A percentile compares a stretch with the other conserved stretches of the same genome.
These are phyloP conservation scores for Prunella strophiata DNA, from an alignment of 2,797 vertebrate species.

Conservation along the genomic window DNA sequence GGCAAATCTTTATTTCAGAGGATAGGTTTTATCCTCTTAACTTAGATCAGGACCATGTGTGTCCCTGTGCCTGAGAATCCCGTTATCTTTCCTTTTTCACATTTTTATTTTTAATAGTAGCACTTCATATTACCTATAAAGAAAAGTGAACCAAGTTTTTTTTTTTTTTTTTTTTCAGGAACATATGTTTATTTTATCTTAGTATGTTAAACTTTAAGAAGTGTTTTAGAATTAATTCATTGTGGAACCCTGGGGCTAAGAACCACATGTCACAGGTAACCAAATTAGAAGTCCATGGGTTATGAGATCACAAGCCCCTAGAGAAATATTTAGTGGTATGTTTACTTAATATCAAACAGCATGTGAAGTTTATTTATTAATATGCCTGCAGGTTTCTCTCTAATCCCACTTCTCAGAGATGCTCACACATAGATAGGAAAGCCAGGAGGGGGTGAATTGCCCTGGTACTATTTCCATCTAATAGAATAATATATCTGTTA, in stretches of 20 bases:
- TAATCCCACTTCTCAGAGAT: slow-evolving; percentile 81
- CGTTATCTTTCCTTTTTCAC: not conserved
- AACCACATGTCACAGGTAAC: slow-evolving; percentile 76
- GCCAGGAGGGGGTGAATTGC: slow-evolving; percentile 73
- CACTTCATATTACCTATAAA: not conserved
- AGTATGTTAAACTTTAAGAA: slow-evolving; percentile 47
- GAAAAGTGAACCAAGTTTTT: not conserved
- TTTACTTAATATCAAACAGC: slow-evolving; percentile 85
- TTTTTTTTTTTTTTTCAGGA: not conserved
- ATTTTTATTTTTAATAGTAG: not conserved
- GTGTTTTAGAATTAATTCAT: slow-evolving; percentile 70
- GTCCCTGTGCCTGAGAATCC: not conserved
- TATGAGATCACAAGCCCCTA: slow-evolving; percentile 78
- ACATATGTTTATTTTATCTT: slow-evolving; percentile 28
- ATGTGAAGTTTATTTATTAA: slow-evolving; percentile 86
- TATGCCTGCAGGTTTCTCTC: slow-evolving; percentile 81
- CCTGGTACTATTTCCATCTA: slow-evolving; percentile 67
- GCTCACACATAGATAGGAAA: slow-evolving; percentile 72
- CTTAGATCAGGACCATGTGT: accelerated
- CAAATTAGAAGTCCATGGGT: slow-evolving; percentile 80
- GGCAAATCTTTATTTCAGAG: not conserved
- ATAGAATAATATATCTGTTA: slow-evolving; percentile 69
- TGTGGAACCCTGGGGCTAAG: slow-evolving; percentile 47
- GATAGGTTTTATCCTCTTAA: not conserved
- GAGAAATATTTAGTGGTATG: slow-evolving; percentile 79